Evolutionary conservation across 1,140 invertebrate species (phyloP), one percentile per base, ranked within the genome.

Genomic region (Tribolium madens): DNA sequence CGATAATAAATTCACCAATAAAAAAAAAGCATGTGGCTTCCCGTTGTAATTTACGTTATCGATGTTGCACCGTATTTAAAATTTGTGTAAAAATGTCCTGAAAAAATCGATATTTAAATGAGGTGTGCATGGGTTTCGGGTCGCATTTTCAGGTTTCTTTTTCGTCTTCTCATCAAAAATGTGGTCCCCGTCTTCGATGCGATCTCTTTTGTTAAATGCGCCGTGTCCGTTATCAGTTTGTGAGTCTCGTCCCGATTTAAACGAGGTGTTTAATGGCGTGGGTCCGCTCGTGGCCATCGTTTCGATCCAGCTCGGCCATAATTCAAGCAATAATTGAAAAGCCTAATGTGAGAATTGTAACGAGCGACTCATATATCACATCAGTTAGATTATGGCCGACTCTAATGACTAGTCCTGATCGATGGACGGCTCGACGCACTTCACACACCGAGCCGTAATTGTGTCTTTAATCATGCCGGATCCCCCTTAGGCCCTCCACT

Each of bases 321-420:
- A 72, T 72, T 72, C 70, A 72, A 21, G 26, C 46, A 72, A 72
- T 72, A 72, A 72, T 72, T 72, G 70, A 72, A 72, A 72, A 72
- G 46, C 50, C 70, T 72, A 72, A 72, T 72, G 70, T 72, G 70
- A 72, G 70, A 72, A 72, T 48, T 72, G 70, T 72, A 72, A 72
- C 46, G 46, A 72, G 36, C 70, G 46, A 33, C 70, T 50, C 70
- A 72, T 72, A 72, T 72, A 48, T 72, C 70, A 72, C 70, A 72
- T 72, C 70, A 50, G 21, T 71, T 72, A 72, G 26, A 72, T 72
- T 72, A 50, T 50, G 70, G 46, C 26, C 70, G 70, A 72, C 70
- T 72, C 70, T 72, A 72, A 72, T 72, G 46, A 72, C 47, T 72
- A 72, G 70, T 72, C 70, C 70, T 50, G 70, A 72, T 72, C 70